Percentiles rank a stretch among this genome's conserved stretches.
Evolutionary conservation across 2,113 vertebrate species (phyloP).

Genomic region (Eptesicus fuscus): DNA sequence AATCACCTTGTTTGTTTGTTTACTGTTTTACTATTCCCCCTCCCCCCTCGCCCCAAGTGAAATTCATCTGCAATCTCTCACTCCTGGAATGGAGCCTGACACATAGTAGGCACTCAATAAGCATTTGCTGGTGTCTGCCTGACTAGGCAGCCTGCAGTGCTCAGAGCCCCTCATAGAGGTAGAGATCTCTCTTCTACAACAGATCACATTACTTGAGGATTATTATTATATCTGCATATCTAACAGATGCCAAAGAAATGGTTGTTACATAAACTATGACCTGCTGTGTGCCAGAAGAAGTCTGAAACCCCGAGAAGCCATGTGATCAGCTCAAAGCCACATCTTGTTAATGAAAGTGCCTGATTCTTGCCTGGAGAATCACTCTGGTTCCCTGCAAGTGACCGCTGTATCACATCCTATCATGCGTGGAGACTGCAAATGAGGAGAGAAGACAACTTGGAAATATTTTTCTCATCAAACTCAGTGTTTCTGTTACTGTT

Average conservation of each 20-base stretch:
- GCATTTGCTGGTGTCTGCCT: not conserved
- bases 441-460: not conserved
- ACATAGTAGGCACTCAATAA: not conserved
- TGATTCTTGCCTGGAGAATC: not conserved
- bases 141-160: not conserved
- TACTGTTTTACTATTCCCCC: not conserved
- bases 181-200: not conserved
- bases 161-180: not conserved
- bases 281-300: not conserved
- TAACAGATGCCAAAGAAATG: not conserved
- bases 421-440: not conserved
- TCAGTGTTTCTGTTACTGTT: not conserved
- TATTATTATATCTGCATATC: not conserved
- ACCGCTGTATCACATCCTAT: not conserved
- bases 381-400: not conserved
- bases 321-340: not conserved
- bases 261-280: not conserved
- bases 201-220: not conserved
- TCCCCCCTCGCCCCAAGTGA: not conserved
- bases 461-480: not conserved
- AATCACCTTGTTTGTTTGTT: not conserved
- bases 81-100: not conserved
- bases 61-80: not conserved
- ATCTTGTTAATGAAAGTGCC: not conserved
- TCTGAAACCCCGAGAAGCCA: not conserved